Percentiles rank a stretch among this genome's conserved stretches.
These are phyloP conservation scores for Asobara japonica DNA, from an alignment of 1,140 invertebrate species.

Conservation along the genomic window DNA sequence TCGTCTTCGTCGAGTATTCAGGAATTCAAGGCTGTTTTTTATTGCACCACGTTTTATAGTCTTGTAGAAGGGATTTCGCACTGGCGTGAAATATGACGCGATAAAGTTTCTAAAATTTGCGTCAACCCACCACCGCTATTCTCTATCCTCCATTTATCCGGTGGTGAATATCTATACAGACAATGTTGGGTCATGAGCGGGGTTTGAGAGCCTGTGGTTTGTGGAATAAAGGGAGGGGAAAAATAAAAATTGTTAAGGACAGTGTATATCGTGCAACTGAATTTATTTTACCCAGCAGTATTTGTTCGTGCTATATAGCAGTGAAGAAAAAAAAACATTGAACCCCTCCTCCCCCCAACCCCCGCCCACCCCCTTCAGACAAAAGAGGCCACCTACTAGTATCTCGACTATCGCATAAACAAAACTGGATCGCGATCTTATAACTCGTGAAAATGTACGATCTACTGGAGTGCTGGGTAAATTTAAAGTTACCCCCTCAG, in stretches of 20 bases:
- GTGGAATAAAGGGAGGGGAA: not conserved
- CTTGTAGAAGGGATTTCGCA: conserved; percentile 5
- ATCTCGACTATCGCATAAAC: conserved; percentile 53
- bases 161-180: not conserved
- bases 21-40: not conserved
- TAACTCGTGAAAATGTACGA: conserved; percentile 40
- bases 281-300: conserved; percentile 25
- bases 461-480: conserved; percentile 5
- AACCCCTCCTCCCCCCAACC: too few species aligned
- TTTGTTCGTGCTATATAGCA: conserved; percentile 13
- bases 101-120: conserved; percentile 33
- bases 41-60: not conserved
- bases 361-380: conserved; percentile 46
- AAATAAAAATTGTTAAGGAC: not conserved
- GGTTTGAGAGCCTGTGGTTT: not conserved
- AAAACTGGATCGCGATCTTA: conserved; percentile 52
- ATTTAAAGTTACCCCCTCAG: conserved; percentile 27
- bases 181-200: not conserved
- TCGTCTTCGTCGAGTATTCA: not conserved
- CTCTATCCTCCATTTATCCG: conserved; percentile 16
- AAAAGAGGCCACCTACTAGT: conserved; percentile 47
- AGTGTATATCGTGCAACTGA: conserved; percentile 20
- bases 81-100: conserved; percentile 26
- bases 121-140: conserved; percentile 8
- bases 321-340: too few species aligned